Percentiles rank a stretch among this genome's conserved stretches.
These are phyloP conservation scores for Pyralis farinalis DNA, from an alignment of 2,888 invertebrate species.

Conservation along the genomic window DNA sequence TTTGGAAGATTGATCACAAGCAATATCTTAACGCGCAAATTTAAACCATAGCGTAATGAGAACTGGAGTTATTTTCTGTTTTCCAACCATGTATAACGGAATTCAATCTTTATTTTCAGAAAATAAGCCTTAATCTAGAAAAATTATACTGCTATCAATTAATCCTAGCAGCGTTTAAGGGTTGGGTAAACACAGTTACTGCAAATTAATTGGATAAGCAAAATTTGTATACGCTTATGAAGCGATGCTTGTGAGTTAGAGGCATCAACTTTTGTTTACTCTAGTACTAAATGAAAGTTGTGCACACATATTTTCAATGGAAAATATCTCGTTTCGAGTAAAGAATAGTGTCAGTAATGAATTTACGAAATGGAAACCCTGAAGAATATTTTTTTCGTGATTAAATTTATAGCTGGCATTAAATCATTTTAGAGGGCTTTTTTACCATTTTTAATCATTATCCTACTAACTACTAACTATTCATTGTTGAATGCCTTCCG, in stretches of 20 bases:
- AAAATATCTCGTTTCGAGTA: too few relatives aligned
- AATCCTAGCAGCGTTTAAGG: constrained; percentile 24
- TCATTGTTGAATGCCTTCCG: too few relatives aligned
- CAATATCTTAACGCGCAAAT: background rate
- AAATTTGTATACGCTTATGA: constrained; percentile 17
- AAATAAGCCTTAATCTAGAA: background rate
- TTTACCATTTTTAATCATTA: too few relatives aligned
- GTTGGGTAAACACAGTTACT: constrained; percentile 25
- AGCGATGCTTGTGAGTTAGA: background rate
- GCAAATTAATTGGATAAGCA: constrained; percentile 28
- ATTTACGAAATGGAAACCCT: too few relatives aligned
- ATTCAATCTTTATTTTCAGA: background rate
- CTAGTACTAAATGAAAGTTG: too few relatives aligned
- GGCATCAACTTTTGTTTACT: too few relatives aligned
- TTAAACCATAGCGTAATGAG: background rate
- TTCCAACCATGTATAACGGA: background rate
- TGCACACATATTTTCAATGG: too few relatives aligned
- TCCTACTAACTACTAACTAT: too few relatives aligned
- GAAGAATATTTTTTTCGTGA: too few relatives aligned
- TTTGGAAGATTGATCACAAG: background rate
- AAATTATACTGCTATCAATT: constrained; percentile 21
- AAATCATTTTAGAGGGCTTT: too few relatives aligned
- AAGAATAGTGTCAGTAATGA: too few relatives aligned
- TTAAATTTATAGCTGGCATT: too few relatives aligned
- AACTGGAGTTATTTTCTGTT: background rate